phyloP scores from a whole-genome alignment of 2,113 vertebrate genomes.

The Salminus brasiliensis region DNA sequence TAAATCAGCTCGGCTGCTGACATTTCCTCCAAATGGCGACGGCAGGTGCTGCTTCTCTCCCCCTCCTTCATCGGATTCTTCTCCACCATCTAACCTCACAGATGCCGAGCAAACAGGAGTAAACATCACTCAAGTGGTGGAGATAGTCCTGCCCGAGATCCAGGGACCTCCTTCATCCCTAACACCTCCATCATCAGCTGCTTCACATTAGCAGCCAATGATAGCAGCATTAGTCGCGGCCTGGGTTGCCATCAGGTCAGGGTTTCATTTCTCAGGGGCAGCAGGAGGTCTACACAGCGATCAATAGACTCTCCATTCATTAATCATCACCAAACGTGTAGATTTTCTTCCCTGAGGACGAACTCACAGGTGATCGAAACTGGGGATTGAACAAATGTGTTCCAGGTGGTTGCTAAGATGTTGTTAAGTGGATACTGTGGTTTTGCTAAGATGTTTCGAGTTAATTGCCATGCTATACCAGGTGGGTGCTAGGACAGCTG shows the following conservation, averaged over 20 bases:
- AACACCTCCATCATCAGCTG: conserved; percentile 51
- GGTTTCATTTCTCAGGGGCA: not conserved
- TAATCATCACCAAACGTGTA: not conserved
- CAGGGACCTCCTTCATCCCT: conserved; percentile 38
- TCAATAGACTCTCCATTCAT: conserved; percentile 2
- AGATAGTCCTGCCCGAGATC: conserved; percentile 35
- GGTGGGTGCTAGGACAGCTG: too few relatives aligned
- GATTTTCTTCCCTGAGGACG: not conserved
- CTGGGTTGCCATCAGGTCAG: conserved; percentile 18
- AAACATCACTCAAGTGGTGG: conserved; percentile 45
- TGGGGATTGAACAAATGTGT: too few relatives aligned
- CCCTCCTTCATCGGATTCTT: not conserved
- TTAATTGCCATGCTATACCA: too few relatives aligned
- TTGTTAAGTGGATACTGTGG: too few relatives aligned
- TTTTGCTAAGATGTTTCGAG: too few relatives aligned
- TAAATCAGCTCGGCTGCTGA: conserved; percentile 62
- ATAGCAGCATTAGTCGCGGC: conserved; percentile 43
- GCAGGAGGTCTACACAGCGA: not conserved
- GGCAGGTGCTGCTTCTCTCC: conserved; percentile 41
- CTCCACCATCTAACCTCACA: not conserved
- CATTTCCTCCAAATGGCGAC: conserved; percentile 61
- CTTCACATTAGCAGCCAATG: conserved; percentile 12
- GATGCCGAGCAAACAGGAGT: too few relatives aligned
- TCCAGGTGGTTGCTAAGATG: too few relatives aligned
- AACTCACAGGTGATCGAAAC: too few relatives aligned